phyloP scores from a whole-genome alignment of 1,140 invertebrate genomes.

The Apis florea region DNA sequence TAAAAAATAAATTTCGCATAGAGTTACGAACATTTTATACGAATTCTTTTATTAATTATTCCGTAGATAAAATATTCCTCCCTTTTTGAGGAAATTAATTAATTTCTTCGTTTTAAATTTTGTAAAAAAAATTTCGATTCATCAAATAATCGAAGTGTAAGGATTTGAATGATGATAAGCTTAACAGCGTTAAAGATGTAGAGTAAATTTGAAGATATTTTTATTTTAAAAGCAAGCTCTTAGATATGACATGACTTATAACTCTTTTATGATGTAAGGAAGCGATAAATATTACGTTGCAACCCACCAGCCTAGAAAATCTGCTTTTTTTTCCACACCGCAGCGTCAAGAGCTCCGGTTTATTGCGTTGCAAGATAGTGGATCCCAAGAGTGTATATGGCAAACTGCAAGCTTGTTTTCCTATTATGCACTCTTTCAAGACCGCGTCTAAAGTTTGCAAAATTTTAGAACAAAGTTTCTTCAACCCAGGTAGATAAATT shows the following conservation, averaged over 20 bases:
- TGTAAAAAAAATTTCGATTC: no score
- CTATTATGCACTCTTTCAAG: not conserved
- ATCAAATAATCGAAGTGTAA: not conserved
- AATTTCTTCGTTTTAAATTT: not conserved
- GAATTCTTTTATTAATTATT: not conserved
- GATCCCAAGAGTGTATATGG: not conserved
- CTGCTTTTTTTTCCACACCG: not conserved
- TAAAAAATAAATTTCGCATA: not conserved
- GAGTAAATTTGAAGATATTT: not conserved
- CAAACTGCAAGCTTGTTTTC: not conserved
- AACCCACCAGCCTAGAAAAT: constrained; percentile 3
- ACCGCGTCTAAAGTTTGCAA: not conserved
- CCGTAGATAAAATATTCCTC: no score
- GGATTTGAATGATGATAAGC: not conserved
- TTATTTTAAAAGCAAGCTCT: not conserved
- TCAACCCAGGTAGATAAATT: not conserved
- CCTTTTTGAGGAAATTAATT: not conserved
- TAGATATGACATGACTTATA: not conserved
- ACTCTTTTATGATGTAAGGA: constrained; percentile 13
- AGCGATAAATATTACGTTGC: constrained; percentile 13
- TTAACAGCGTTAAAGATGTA: not conserved
- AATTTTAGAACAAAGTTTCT: not conserved
- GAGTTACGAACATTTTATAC: no score
- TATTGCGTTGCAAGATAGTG: constrained; percentile 16
- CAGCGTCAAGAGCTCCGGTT: not conserved